Evolutionary conservation across 2,113 vertebrate genomes (phyloP).

Genomic region (Limanda limanda): DNA sequence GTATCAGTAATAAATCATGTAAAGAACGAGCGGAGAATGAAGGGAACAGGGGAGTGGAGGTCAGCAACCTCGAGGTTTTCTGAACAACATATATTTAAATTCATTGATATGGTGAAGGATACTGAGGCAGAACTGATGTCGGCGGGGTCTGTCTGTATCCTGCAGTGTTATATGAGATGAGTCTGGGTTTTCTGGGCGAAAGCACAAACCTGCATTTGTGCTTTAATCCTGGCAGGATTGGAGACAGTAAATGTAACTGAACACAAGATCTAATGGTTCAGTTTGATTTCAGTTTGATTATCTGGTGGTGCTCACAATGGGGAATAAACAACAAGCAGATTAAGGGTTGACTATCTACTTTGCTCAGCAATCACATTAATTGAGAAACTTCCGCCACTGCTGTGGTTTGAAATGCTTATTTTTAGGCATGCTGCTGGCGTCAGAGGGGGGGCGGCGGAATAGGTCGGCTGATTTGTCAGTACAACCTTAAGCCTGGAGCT

Average conservation of each 20-base stretch:
- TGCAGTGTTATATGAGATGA: neutral
- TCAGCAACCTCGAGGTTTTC: constrained; percentile 61
- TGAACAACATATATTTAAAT: constrained; percentile 56
- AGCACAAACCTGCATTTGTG: constrained; percentile 43
- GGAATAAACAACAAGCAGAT: constrained; percentile 58
- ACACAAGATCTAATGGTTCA: constrained; percentile 43
- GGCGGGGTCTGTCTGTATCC: constrained; percentile 22
- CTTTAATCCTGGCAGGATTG: constrained; percentile 28
- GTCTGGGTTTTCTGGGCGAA: constrained; percentile 17
- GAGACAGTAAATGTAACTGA: constrained; percentile 61
- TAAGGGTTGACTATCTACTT: constrained; percentile 44
- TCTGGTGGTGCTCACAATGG: constrained; percentile 29
- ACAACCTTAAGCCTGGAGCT: neutral
- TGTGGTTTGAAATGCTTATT: constrained; percentile 21
- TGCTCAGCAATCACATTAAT: constrained; percentile 52
- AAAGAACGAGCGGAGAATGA: constrained; percentile 28
- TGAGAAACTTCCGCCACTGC: constrained; percentile 4
- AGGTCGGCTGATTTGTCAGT: neutral
- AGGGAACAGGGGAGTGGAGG: constrained; percentile 44
- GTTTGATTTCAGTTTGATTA: constrained; percentile 54
- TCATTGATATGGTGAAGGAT: constrained; percentile 33
- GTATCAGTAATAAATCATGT: constrained; percentile 61
- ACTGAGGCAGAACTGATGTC: constrained; percentile 16
- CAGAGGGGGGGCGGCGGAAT: neutral
- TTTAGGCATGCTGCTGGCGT: constrained; percentile 2